Conservation (phyloP, 1,140 invertebrate genomes). For the Drosophila tristis region DNA sequence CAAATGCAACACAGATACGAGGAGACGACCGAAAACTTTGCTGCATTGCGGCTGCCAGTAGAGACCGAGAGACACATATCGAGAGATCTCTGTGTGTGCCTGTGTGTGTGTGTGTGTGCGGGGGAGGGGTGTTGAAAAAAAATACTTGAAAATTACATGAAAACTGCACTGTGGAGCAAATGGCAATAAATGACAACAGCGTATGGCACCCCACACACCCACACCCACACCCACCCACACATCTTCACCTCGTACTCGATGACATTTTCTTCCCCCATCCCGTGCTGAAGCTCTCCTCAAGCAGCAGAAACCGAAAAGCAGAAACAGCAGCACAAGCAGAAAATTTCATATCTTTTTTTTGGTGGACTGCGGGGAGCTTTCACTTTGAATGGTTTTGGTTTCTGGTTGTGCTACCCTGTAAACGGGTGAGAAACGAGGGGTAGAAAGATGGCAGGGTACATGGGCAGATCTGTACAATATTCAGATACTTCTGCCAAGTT, state of each 20-base stretch:
- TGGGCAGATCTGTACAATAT: no score
- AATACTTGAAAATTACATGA: slow-evolving; percentile 70
- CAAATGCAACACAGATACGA: no score
- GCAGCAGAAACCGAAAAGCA: slow-evolving; percentile 11
- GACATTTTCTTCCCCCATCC: slow-evolving; percentile 17
- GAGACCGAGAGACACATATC: slow-evolving; percentile 1
- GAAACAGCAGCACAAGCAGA: slow-evolving; percentile 18
- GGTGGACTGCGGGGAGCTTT: slow-evolving; percentile 20
- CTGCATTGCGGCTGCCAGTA: slow-evolving; percentile 45
- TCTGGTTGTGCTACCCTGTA: not conserved
- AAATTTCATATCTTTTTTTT: slow-evolving; percentile 63
- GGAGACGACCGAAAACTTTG: slow-evolving; percentile 47
- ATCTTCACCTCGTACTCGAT: no score
- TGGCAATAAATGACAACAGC: slow-evolving; percentile 66
- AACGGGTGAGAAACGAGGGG: no score
- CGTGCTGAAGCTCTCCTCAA: not conserved
- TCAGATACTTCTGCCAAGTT: no score
- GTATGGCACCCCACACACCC: slow-evolving; percentile 25
- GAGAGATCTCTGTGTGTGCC: not conserved
- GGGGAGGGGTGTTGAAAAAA: slow-evolving; percentile 37
- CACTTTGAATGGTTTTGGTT: slow-evolving; percentile 29
- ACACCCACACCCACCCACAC: slow-evolving; percentile 1
- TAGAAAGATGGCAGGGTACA: no score
- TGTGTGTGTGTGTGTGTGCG: not conserved
- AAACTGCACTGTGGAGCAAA: slow-evolving; percentile 60